Conservation (phyloP, 2,888 invertebrate species). For the Empis livida region DNA sequence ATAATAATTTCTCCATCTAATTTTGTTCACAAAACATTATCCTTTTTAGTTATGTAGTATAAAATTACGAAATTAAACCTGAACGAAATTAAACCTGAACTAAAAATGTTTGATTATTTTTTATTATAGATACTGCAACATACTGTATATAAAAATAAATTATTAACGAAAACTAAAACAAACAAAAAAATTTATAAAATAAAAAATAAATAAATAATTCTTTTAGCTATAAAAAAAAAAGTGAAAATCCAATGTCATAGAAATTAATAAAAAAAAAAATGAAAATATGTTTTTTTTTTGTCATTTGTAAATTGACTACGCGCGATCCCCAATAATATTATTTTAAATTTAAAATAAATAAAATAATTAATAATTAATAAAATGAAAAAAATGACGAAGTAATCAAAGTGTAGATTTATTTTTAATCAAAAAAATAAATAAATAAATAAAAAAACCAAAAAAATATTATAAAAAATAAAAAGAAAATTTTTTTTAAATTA, state of each 20-base stretch:
- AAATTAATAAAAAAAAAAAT: neutral
- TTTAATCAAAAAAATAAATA: neutral
- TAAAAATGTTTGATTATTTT: neutral
- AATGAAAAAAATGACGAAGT: neutral
- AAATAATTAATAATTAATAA: neutral
- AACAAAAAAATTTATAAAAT: neutral
- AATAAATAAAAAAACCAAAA: neutral
- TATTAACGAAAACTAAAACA: neutral
- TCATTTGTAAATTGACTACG: too few relatives aligned
- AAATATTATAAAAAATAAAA: neutral
- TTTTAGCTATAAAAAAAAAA: neutral
- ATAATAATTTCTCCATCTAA: too few relatives aligned
- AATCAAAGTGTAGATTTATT: conserved; percentile 1
- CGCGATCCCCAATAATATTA: too few relatives aligned
- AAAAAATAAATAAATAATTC: neutral
- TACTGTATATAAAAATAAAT: neutral
- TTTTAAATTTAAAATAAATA: too few relatives aligned
- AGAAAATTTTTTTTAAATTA: neutral
- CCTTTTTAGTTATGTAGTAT: too few relatives aligned
- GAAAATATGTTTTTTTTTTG: too few relatives aligned
- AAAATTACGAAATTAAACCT: too few relatives aligned
- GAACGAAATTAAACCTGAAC: too few relatives aligned
- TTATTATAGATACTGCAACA: neutral
- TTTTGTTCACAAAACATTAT: too few relatives aligned
- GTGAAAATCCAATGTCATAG: neutral